phyloP scores from a whole-genome alignment of 64 coral and sea anemone species.

The Montipora cactus region DNA sequence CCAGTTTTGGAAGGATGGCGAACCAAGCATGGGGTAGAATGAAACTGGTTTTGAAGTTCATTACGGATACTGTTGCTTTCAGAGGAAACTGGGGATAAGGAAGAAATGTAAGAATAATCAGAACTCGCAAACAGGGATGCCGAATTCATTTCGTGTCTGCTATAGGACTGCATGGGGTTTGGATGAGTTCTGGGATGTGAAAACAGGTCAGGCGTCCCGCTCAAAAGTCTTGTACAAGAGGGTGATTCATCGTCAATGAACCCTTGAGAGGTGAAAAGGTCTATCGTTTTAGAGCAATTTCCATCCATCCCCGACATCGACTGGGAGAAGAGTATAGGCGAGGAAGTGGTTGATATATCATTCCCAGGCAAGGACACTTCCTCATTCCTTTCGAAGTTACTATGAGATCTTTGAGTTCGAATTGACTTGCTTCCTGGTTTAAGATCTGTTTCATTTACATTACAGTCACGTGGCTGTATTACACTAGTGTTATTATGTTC shows the following conservation, averaged over 20 bases:
- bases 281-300: background rate
- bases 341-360: background rate
- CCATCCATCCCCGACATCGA: background rate
- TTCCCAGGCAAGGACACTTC: background rate
- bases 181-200: background rate
- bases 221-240: background rate
- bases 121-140: slow-evolving; percentile 8
- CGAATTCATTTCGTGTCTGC: background rate
- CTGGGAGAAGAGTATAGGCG: slow-evolving; percentile 18
- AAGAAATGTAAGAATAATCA: background rate
- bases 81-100: background rate
- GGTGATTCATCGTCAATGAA: background rate
- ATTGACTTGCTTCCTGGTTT: background rate
- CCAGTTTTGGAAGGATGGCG: background rate
- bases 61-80: background rate
- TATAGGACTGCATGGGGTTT: background rate
- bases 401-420: background rate
- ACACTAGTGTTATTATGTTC: background rate
- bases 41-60: slow-evolving; percentile 3
- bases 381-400: background rate
- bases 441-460: background rate
- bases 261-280: background rate
- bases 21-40: background rate
- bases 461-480: background rate
- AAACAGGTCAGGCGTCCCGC: background rate